These are phyloP conservation scores for Phrixothrix hirtus DNA, from an alignment of 2,888 invertebrate species.

Conservation along the genomic window DNA sequence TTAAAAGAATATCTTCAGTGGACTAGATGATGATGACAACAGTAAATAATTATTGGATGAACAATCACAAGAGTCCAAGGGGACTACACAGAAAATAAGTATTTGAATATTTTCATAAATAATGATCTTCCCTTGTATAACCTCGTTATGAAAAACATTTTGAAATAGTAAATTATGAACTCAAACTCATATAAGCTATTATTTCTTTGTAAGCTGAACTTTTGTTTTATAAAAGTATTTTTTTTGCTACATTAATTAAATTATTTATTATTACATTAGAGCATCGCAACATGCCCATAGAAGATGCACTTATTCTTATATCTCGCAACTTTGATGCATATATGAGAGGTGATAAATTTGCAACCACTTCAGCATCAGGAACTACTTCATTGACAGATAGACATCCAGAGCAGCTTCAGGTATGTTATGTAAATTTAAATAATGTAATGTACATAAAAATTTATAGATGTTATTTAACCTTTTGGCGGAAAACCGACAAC, in stretches of 20 bases:
- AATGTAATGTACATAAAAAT: constrained; percentile 25
- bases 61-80: too few species aligned
- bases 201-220: too few species aligned
- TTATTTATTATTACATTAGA: constrained; percentile 58
- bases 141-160: too few species aligned
- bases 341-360: constrained; percentile 57
- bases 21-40: too few species aligned
- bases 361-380: constrained; percentile 40
- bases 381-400: constrained; percentile 52
- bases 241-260: constrained; percentile 38
- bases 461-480: constrained; percentile 69
- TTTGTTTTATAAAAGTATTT: too few species aligned
- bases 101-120: not conserved
- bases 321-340: constrained; percentile 71
- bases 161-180: too few species aligned
- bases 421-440: constrained; percentile 21
- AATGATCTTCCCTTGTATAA: too few species aligned
- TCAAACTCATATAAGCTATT: too few species aligned
- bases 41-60: too few species aligned
- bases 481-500: constrained; percentile 77
- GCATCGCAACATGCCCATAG: constrained; percentile 94
- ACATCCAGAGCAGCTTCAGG: constrained; percentile 69
- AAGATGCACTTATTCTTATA: constrained; percentile 83
- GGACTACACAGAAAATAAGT: too few species aligned
- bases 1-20: too few species aligned